These are phyloP conservation scores for Acholoe squamosa DNA, from an alignment of 2,888 invertebrate species.

Conservation along the genomic window DNA sequence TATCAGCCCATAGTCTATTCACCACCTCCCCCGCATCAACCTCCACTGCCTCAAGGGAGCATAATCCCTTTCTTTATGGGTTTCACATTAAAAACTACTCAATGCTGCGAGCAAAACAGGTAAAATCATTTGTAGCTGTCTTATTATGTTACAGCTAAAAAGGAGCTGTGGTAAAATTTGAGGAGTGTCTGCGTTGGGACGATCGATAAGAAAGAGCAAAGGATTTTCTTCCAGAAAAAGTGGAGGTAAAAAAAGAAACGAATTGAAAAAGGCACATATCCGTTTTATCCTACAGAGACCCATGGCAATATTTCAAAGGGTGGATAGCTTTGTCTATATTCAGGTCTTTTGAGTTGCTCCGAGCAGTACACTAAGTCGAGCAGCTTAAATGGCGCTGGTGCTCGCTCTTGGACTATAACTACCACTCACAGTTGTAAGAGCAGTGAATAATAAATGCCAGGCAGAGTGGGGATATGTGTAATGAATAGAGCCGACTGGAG, in stretches of 20 bases:
- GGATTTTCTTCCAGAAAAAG: neutral
- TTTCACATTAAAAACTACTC: conserved; percentile 48
- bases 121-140: conserved; percentile 55
- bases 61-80: conserved; percentile 49
- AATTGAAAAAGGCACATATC: neutral
- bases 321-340: neutral
- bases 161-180: conserved; percentile 7
- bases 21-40: neutral
- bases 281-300: conserved; percentile 16
- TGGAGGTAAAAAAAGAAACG: too few relatives aligned
- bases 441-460: conserved; percentile 17
- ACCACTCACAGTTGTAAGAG: neutral
- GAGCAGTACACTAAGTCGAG: neutral
- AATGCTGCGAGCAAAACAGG: conserved; percentile 39
- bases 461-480: conserved; percentile 33
- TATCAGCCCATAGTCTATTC: conserved; percentile 8
- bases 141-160: conserved; percentile 33
- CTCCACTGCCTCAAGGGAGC: conserved; percentile 4
- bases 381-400: neutral
- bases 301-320: neutral
- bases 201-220: conserved; percentile 28
- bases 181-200: neutral
- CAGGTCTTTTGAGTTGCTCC: neutral
- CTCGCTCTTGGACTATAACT: neutral
- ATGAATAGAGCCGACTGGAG: conserved; percentile 1